Base-by-base conservation (phyloP, 2,797 vertebrate species). In the Leptoclinus maculatus region DNA sequence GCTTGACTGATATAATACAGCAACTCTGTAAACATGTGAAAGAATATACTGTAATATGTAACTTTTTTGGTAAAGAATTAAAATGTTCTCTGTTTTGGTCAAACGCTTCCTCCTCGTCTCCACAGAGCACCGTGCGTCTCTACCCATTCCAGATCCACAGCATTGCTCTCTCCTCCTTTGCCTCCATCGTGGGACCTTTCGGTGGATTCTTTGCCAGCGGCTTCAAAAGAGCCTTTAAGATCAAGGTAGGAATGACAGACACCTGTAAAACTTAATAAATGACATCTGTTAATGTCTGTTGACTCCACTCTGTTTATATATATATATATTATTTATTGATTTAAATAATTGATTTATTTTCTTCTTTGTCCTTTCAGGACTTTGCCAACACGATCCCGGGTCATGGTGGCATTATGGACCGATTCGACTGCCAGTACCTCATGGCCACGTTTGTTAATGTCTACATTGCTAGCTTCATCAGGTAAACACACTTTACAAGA, bases 61-160 rank as follows among this genome's bases (percentile, higher is more conserved):
- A 19, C 16, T 19, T 45, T 57, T 32, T 32, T 57, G 29, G 16
- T 32, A 57, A 57, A 29, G 0, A 41, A 41, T 43, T 5, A 5
- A 17, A 45, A 16, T n/a, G n/a, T n/a, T n/a, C n/a, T 29, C 23
- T 63, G 58, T 25, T 56, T 34, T 11, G n/a, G 14, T 56, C 19
- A 54, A 34, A 76, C 57, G 0, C 21, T 2, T 59, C 5, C 45
- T 21, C 25, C 63, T 62, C 54, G 32, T 87, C 49, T 78, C 82
- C 65, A 78, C 93, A 99, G 98, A 96, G 95, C 87, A 98, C 96
- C 0, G 95, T 99, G 71, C 92, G 94, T 87, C 96, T 99, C 88
- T 99, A 97, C 79, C 98, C 98, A 0, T 99, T 99, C 96, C 98
- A 99, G 91, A 98, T 99, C 90, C 98, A 99, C 95, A 99, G 98